These are phyloP conservation scores for Rhynchomys soricoides DNA, from an alignment of 2,113 vertebrate genomes.

Conservation along the genomic window DNA sequence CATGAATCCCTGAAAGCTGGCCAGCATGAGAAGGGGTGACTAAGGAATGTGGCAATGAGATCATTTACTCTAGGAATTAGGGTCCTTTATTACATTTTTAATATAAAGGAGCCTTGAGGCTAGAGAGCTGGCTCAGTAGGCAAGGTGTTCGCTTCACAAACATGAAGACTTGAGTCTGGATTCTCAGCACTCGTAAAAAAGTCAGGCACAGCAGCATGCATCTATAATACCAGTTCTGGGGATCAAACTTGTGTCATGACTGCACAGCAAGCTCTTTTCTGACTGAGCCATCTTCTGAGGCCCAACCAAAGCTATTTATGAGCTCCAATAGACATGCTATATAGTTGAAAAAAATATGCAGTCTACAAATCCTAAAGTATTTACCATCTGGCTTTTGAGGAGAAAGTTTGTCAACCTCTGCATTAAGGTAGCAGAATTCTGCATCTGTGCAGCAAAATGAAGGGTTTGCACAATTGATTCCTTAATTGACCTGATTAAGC, in stretches of 20 bases:
- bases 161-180: background rate
- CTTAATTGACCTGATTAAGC: background rate
- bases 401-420: background rate
- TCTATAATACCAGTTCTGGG: background rate
- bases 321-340: fast-evolving
- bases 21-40: too few relatives aligned
- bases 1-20: fast-evolving
- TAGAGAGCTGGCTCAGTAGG: background rate
- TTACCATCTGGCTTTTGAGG: background rate
- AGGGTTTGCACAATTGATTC: background rate
- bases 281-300: background rate
- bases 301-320: background rate
- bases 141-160: background rate
- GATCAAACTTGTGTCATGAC: background rate
- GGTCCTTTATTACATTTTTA: background rate
- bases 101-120: background rate
- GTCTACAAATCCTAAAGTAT: background rate
- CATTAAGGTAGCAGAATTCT: background rate
- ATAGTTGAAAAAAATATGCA: fast-evolving
- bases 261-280: too few relatives aligned
- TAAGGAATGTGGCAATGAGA: too few relatives aligned
- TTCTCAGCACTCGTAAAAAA: background rate
- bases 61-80: background rate
- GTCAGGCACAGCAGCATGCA: background rate
- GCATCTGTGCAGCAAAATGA: background rate